Percentiles rank a stretch among this genome's conserved stretches.
Evolutionary conservation across 2,888 invertebrate species (phyloP).

Genomic region (Augiades crinisus): DNA sequence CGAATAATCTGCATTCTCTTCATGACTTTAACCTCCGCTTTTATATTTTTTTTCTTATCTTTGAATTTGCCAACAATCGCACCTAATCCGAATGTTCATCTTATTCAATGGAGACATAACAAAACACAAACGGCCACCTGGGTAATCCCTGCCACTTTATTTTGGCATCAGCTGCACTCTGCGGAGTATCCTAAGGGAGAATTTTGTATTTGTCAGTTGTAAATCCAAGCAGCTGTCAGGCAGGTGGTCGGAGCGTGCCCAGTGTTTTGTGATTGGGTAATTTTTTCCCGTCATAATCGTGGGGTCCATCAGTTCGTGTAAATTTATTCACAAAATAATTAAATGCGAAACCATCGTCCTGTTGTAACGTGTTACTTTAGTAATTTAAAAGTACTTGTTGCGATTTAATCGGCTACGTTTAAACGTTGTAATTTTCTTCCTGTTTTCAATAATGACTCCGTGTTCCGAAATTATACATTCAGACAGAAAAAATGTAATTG

Average conservation of each 20-base stretch:
- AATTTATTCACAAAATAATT: slow-evolving; percentile 19
- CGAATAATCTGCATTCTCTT: neutral
- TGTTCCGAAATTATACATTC: neutral
- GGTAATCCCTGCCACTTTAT: slow-evolving; percentile 37
- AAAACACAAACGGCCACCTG: slow-evolving; percentile 31
- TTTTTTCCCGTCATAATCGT: slow-evolving; percentile 38
- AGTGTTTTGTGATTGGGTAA: slow-evolving; percentile 44
- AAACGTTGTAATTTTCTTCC: neutral
- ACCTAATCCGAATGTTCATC: neutral
- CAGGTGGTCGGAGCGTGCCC: slow-evolving; percentile 70
- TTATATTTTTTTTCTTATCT: neutral
- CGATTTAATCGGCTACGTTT: neutral
- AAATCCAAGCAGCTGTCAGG: slow-evolving; percentile 66
- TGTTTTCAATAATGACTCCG: neutral
- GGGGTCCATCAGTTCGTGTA: slow-evolving; percentile 27
- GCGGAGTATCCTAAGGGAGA: slow-evolving; percentile 51
- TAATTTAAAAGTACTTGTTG: slow-evolving; percentile 2
- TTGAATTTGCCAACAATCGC: neutral
- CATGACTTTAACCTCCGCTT: neutral
- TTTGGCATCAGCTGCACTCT: slow-evolving; percentile 58
- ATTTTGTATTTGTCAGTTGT: slow-evolving; percentile 63
- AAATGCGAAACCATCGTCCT: slow-evolving; percentile 6
- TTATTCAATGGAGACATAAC: slow-evolving; percentile 3
- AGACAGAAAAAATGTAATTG: too few species aligned
- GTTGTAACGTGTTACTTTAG: neutral